Evolutionary conservation across 2,797 vertebrate genomes (phyloP).

Genomic region (Gymnopithys bicolor): DNA sequence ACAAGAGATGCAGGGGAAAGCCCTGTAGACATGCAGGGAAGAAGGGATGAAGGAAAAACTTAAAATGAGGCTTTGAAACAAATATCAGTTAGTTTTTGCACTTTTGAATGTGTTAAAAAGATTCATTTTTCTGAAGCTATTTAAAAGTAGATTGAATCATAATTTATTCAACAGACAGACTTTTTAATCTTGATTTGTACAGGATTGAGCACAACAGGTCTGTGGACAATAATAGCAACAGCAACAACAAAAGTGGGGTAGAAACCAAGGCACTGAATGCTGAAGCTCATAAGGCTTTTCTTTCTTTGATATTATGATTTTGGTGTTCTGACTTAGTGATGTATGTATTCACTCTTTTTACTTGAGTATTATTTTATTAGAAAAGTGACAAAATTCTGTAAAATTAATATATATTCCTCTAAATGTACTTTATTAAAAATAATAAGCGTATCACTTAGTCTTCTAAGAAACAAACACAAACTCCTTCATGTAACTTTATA

Average conservation of each 20-base stretch:
- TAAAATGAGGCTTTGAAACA: neutral
- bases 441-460: neutral
- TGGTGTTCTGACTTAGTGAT: neutral
- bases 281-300: neutral
- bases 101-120: neutral
- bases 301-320: neutral
- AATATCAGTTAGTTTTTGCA: neutral
- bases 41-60: neutral
- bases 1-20: neutral
- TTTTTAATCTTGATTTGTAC: neutral
- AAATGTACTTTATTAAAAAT: neutral
- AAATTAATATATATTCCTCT: neutral
- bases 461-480: neutral
- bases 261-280: neutral
- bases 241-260: neutral
- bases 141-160: neutral
- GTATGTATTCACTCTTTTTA: neutral
- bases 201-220: neutral
- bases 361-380: neutral
- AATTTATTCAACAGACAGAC: neutral
- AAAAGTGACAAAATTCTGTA: neutral
- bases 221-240: neutral
- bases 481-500: neutral
- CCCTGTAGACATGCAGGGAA: neutral
- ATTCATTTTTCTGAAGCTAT: neutral